A percentile compares a stretch with the other conserved stretches of the same genome.
These are phyloP conservation scores for Centruroides vittatus DNA, from an alignment of 1,140 invertebrate species.

Conservation along the genomic window DNA sequence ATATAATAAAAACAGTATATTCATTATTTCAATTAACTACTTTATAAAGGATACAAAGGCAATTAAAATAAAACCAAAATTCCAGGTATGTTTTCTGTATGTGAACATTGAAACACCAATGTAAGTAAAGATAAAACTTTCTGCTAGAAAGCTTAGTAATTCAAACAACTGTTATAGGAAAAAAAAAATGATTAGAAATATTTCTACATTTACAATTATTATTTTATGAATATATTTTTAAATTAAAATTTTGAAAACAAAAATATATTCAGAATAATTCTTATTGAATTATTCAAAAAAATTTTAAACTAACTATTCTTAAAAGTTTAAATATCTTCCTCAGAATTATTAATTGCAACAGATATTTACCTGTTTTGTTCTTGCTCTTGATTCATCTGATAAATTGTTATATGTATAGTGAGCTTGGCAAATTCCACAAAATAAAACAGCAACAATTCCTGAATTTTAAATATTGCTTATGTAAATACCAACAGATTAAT, in stretches of 20 bases:
- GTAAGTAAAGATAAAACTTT: conserved; percentile 98
- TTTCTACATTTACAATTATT: no score
- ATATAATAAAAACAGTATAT: no score
- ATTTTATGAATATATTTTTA: no score
- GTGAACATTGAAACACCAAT: conserved; percentile 98
- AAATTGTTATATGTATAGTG: conserved; percentile 99
- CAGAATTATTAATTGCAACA: background rate
- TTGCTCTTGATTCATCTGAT: conserved; percentile 62
- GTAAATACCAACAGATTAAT: no score
- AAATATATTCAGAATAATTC: no score
- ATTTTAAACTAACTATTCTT: no score
- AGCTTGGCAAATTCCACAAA: conserved; percentile 97
- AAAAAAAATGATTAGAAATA: no score
- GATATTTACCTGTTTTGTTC: conserved; percentile 56
- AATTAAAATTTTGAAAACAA: no score
- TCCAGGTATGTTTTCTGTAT: conserved; percentile 87
- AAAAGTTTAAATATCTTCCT: background rate
- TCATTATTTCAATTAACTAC: no score
- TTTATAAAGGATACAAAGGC: conserved; percentile 60
- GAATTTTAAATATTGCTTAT: conserved; percentile 1
- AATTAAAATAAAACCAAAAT: conserved; percentile 75
- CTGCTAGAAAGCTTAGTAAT: conserved; percentile 87
- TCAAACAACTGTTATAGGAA: conserved; percentile 62
- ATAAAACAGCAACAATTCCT: conserved; percentile 90
- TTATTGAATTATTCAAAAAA: background rate